Evolutionary conservation across 2,113 vertebrate genomes (phyloP).

Genomic region (Nyctereutes procyonoides): DNA sequence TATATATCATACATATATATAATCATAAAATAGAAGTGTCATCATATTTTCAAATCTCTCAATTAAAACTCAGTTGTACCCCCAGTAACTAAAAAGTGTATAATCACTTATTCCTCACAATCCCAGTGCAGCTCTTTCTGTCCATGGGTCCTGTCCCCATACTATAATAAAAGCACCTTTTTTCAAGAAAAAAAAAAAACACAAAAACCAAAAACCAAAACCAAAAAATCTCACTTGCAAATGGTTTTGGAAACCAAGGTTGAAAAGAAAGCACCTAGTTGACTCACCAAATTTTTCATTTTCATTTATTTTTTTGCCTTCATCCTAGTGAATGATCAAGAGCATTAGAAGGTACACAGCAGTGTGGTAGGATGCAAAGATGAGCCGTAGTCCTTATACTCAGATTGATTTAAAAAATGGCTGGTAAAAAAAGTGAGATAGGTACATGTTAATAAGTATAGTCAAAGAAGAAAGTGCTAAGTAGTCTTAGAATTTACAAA

Average conservation of each 20-base stretch:
- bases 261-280: slow-evolving; percentile 48
- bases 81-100: not conserved
- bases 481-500: not conserved
- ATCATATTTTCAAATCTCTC: slow-evolving; percentile 36
- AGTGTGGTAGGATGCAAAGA: not conserved
- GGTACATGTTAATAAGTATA: not conserved
- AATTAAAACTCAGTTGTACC: slow-evolving; percentile 42
- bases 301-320: slow-evolving; percentile 38
- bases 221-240: slow-evolving; percentile 39
- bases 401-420: not conserved
- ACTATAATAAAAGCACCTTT: not conserved
- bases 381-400: not conserved
- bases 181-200: not conserved
- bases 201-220: not conserved
- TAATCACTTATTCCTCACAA: not conserved
- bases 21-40: not conserved
- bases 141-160: not conserved
- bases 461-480: not conserved
- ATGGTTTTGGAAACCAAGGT: slow-evolving; percentile 27
- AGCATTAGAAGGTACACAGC: not conserved
- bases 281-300: slow-evolving; percentile 50
- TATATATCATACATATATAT: not conserved
- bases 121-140: not conserved
- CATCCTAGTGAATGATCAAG: not conserved
- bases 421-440: not conserved